Evolutionary conservation across 2,888 invertebrate species (phyloP).

Genomic region (Cactoblastis cactorum): DNA sequence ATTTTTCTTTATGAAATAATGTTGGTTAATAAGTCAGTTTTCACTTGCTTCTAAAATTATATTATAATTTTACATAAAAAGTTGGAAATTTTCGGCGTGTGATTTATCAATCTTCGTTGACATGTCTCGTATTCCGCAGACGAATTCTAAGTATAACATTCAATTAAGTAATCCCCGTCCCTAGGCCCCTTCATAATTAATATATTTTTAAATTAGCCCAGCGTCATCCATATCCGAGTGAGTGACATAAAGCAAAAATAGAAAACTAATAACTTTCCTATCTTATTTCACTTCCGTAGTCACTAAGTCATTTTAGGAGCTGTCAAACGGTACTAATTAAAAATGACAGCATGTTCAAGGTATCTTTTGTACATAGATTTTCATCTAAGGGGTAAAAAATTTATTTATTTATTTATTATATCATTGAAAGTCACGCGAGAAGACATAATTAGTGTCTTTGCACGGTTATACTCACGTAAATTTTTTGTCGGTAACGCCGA

Average conservation of each 20-base stretch:
- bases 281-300: slow-evolving; percentile 1
- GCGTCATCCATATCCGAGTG: not conserved
- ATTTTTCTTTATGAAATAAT: too few species aligned
- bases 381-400: too few species aligned
- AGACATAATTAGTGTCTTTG: too few species aligned
- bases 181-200: not conserved
- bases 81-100: too few species aligned
- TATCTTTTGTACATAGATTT: too few species aligned
- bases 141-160: not conserved
- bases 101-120: not conserved
- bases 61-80: too few species aligned
- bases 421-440: too few species aligned
- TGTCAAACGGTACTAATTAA: not conserved
- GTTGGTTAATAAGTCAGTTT: too few species aligned
- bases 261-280: not conserved
- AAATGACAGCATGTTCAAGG: not conserved
- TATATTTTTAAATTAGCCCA: slow-evolving; percentile 3
- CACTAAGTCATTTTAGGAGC: not conserved
- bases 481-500: too few species aligned
- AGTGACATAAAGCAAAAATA: not conserved
- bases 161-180: not conserved
- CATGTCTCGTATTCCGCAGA: slow-evolving; percentile 3
- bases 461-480: too few species aligned
- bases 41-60: too few species aligned
- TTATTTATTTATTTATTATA: too few species aligned